These are phyloP conservation scores for Indri indri DNA, from an alignment of 2,113 vertebrate species.

Conservation along the genomic window DNA sequence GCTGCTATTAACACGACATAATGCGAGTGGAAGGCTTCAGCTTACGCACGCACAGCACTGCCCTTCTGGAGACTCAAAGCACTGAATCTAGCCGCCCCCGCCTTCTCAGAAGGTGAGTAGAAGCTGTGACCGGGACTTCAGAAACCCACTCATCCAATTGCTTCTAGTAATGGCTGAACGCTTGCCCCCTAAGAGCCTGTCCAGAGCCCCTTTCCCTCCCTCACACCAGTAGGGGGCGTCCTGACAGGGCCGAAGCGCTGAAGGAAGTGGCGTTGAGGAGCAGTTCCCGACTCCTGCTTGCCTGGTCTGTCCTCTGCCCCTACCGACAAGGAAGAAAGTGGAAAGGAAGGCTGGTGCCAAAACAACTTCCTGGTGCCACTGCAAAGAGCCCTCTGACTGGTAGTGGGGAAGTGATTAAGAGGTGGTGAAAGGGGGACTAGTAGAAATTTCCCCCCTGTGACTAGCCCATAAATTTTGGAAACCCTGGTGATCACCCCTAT, in stretches of 20 bases:
- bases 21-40: conserved; percentile 37
- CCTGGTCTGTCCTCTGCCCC: background rate
- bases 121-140: background rate
- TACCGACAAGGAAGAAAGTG: background rate
- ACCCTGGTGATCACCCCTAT: conserved; percentile 71
- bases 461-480: conserved; percentile 78
- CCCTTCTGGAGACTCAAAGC: background rate
- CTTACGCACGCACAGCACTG: background rate
- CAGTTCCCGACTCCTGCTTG: background rate
- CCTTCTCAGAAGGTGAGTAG: background rate
- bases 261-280: background rate
- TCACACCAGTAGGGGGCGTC: background rate
- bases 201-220: background rate
- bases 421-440: conserved; percentile 70
- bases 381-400: background rate
- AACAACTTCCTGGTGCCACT: conserved; percentile 50
- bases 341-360: background rate
- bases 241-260: background rate
- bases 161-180: background rate
- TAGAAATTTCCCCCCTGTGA: conserved; percentile 69
- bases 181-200: background rate
- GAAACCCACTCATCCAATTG: background rate
- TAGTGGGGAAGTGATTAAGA: conserved; percentile 64
- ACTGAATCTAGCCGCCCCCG: background rate
- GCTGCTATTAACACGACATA: conserved; percentile 65